phyloP scores from a whole-genome alignment of 2,113 vertebrate species.

The Nesogale talazaci region DNA sequence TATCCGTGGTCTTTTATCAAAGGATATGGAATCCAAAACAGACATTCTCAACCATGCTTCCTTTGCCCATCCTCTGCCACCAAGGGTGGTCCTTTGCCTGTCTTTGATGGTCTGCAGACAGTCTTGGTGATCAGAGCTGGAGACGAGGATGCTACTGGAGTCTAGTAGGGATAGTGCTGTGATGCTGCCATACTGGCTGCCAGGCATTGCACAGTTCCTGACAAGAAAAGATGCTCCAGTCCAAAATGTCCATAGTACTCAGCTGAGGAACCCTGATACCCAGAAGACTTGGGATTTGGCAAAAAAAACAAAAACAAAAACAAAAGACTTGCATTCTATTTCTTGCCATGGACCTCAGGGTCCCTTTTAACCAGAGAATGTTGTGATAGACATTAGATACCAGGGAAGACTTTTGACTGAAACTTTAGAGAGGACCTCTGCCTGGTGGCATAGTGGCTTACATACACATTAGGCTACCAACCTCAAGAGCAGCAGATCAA shows the following conservation, averaged over 20 bases:
- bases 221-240: not conserved
- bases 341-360: not conserved
- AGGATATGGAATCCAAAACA: not conserved
- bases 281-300: no score
- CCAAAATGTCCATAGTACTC: not conserved
- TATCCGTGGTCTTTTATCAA: slow-evolving; percentile 39
- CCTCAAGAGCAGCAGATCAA: no score
- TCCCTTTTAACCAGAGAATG: not conserved
- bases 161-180: not conserved
- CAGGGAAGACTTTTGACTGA: not conserved
- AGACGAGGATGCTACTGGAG: not conserved
- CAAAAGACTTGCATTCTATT: not conserved
- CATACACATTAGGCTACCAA: no score
- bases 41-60: not conserved
- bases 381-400: not conserved
- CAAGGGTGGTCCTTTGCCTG: no score
- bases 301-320: no score
- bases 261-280: not conserved
- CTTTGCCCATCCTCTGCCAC: not conserved
- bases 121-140: not conserved
- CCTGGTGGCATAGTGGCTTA: no score
- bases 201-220: not conserved
- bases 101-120: not conserved
- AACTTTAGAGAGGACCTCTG: no score
- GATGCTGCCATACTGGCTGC: no score